Evolutionary conservation across 64 coral and sea anemone species (phyloP).

Genomic region (Dendronephthya gigantea): DNA sequence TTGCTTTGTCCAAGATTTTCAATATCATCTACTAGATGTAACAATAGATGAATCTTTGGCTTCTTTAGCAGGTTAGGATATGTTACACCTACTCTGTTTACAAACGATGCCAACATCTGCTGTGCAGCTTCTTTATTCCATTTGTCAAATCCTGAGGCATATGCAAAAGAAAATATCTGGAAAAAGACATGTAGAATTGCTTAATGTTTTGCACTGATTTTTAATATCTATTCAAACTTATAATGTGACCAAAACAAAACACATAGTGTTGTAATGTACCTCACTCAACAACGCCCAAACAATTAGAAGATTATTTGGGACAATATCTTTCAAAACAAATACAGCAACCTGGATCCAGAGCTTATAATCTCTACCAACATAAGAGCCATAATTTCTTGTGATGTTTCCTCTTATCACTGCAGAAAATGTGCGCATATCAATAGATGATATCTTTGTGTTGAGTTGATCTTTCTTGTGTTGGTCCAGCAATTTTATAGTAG

Average conservation of each 20-base stretch:
- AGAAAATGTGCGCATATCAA: background rate
- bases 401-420: background rate
- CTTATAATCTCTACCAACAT: constrained; percentile 11
- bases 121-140: too few relatives aligned
- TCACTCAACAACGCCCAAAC: background rate
- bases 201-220: background rate
- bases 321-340: background rate
- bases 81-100: too few relatives aligned
- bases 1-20: too few relatives aligned
- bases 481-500: background rate
- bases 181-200: too few relatives aligned
- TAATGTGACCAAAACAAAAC: background rate
- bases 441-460: background rate
- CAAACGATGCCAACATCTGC: too few relatives aligned
- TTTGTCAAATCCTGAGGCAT: too few relatives aligned
- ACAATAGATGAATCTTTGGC: too few relatives aligned
- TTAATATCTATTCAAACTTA: background rate
- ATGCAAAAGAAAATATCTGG: too few relatives aligned
- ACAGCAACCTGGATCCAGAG: background rate
- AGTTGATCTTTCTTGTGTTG: background rate
- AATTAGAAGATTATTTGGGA: background rate
- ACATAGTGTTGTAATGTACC: too few relatives aligned
- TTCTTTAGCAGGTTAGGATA: too few relatives aligned
- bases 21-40: too few relatives aligned
- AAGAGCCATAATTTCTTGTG: background rate